Evolutionary conservation across 2,888 invertebrate genomes (phyloP).

Genomic region (Dilophus febrilis): DNA sequence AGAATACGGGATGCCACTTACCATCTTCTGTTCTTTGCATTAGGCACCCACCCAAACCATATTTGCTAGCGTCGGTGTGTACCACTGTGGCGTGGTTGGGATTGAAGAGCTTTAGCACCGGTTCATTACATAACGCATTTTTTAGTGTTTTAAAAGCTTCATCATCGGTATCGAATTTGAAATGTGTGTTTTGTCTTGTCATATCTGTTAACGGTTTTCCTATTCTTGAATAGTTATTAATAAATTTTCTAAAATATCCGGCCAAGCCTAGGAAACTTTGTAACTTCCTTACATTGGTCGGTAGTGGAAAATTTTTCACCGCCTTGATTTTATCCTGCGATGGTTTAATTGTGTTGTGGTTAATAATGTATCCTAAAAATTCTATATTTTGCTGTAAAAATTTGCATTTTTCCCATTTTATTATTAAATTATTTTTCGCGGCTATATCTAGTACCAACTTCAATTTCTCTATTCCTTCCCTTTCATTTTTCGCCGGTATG

Average conservation of each 20-base stretch:
- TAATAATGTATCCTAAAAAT: neutral
- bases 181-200: neutral
- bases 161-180: neutral
- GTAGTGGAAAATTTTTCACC: neutral
- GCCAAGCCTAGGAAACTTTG: neutral
- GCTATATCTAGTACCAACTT: no score
- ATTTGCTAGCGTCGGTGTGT: slow-evolving; percentile 16
- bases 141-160: neutral
- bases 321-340: neutral
- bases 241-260: neutral
- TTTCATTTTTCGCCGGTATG: no score
- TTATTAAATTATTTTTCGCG: neutral
- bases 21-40: slow-evolving; percentile 13
- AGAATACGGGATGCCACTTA: slow-evolving; percentile 14
- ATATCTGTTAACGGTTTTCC: neutral
- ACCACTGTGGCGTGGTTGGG: no score
- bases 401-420: no score
- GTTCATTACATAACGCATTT: no score
- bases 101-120: no score
- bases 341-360: neutral
- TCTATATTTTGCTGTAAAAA: neutral
- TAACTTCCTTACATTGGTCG: no score
- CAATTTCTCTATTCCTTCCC: no score
- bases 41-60: slow-evolving; percentile 16
- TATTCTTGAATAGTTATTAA: neutral